These are phyloP conservation scores for Tetramorium simillimum DNA, from an alignment of 1,140 invertebrate species.

Conservation along the genomic window DNA sequence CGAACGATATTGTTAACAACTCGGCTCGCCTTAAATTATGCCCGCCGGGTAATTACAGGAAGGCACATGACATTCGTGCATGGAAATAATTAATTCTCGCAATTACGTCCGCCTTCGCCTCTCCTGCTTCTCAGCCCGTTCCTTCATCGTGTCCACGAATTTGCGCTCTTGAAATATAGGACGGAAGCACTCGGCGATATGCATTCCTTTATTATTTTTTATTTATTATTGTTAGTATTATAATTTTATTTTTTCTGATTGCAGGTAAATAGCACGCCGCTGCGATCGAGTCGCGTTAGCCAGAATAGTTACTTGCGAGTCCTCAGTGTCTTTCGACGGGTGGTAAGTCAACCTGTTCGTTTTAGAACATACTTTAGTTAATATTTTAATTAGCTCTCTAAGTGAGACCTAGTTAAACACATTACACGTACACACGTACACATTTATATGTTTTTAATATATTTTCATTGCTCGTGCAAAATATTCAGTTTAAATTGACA, in stretches of 20 bases:
- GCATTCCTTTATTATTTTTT: background rate
- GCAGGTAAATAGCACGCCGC: constrained; percentile 79
- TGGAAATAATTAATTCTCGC: constrained; percentile 84
- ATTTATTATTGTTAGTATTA: background rate
- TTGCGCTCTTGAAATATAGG: background rate
- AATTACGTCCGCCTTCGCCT: constrained; percentile 77
- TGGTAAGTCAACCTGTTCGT: constrained; percentile 63
- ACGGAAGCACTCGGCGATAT: background rate
- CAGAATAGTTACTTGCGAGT: constrained; percentile 33
- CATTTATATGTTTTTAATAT: background rate
- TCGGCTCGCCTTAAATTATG: constrained; percentile 82
- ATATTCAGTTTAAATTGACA: background rate
- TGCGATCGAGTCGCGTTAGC: constrained; percentile 24
- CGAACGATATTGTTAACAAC: constrained; percentile 82
- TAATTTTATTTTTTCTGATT: constrained; percentile 66
- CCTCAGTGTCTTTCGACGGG: background rate
- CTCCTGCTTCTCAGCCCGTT: constrained; percentile 33
- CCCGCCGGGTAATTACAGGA: constrained; percentile 81
- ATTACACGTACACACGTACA: too few relatives aligned
- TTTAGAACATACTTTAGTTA: background rate
- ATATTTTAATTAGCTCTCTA: background rate
- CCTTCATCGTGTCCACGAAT: constrained; percentile 14
- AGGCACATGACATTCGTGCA: constrained; percentile 83
- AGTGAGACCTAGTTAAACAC: background rate
- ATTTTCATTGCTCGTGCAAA: background rate